Conservation (phyloP, 2,888 invertebrate species). For the Heliconius aoede region DNA sequence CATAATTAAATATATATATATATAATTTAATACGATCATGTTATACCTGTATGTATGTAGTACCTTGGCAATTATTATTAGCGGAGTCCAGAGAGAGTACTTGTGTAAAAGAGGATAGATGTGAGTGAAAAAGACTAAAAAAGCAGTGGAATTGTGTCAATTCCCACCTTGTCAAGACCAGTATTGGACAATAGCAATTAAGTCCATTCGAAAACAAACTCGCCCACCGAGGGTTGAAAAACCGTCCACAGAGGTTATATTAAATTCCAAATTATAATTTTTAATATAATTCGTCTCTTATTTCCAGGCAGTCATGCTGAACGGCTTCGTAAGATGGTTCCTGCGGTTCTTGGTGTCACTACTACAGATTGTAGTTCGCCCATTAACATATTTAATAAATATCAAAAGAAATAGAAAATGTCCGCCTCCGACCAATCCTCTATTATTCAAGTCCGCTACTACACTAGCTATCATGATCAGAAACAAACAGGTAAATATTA, state of each 20-base stretch:
- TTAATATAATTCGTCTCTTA: background rate
- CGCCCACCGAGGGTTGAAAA: no score
- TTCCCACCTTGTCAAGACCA: no score
- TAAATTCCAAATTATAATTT: no score
- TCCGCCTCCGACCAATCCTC: slow-evolving; percentile 86
- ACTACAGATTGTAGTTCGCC: slow-evolving; percentile 83
- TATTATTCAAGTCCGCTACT: slow-evolving; percentile 88
- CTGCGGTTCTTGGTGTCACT: slow-evolving; percentile 84
- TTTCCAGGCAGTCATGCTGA: slow-evolving; percentile 84
- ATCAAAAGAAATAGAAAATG: slow-evolving; percentile 84
- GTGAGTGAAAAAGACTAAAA: no score
- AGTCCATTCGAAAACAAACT: no score
- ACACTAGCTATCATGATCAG: slow-evolving; percentile 88
- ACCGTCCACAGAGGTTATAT: no score
- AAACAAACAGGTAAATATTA: slow-evolving; percentile 84
- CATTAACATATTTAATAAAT: slow-evolving; percentile 74
- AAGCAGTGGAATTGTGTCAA: no score
- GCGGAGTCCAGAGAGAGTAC: no score
- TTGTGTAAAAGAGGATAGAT: no score
- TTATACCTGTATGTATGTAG: background rate
- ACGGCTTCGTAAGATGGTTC: slow-evolving; percentile 81
- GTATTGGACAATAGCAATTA: no score
- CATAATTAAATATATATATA: background rate
- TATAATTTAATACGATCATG: background rate
- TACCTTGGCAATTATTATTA: background rate